phyloP scores from a whole-genome alignment of 2,797 vertebrate genomes.

The Sebastes itinus region DNA sequence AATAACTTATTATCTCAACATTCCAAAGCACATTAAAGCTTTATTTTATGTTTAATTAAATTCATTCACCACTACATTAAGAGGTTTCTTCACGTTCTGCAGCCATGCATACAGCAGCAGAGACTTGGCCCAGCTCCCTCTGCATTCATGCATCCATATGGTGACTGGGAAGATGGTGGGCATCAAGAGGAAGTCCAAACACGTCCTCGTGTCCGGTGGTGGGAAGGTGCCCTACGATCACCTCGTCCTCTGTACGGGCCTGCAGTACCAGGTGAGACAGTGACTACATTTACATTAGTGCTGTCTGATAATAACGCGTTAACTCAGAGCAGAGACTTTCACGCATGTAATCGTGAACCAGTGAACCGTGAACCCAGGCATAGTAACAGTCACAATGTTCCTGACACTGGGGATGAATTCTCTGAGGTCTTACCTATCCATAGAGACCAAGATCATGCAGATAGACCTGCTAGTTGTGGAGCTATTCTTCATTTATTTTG shows the following conservation, averaged over 20 bases:
- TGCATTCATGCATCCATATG: constrained; percentile 84
- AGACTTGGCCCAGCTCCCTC: constrained; percentile 86
- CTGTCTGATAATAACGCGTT: too few relatives aligned
- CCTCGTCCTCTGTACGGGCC: constrained; percentile 91
- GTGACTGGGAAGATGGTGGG: constrained; percentile 89
- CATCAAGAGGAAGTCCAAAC: constrained; percentile 88
- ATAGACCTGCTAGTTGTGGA: too few relatives aligned
- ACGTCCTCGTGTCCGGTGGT: constrained; percentile 79
- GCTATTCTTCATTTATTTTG: too few relatives aligned
- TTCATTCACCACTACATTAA: not conserved
- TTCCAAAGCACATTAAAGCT: not conserved
- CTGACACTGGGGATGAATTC: too few relatives aligned
- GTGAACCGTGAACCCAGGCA: too few relatives aligned
- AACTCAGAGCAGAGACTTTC: too few relatives aligned
- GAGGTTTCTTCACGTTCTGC: constrained; percentile 6
- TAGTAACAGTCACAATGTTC: too few relatives aligned
- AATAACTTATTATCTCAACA: not conserved
- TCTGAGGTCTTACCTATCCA: too few relatives aligned
- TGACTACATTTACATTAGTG: too few relatives aligned
- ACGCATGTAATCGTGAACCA: too few relatives aligned
- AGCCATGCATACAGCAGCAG: constrained; percentile 89
- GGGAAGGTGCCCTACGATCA: constrained; percentile 86
- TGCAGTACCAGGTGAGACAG: constrained; percentile 90
- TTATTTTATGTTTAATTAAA: not conserved
- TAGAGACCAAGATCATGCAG: too few relatives aligned